Evolutionary conservation across 2,113 vertebrate species (phyloP), one percentile per base, ranked within the genome.

Genomic region (Uria lomvia): DNA sequence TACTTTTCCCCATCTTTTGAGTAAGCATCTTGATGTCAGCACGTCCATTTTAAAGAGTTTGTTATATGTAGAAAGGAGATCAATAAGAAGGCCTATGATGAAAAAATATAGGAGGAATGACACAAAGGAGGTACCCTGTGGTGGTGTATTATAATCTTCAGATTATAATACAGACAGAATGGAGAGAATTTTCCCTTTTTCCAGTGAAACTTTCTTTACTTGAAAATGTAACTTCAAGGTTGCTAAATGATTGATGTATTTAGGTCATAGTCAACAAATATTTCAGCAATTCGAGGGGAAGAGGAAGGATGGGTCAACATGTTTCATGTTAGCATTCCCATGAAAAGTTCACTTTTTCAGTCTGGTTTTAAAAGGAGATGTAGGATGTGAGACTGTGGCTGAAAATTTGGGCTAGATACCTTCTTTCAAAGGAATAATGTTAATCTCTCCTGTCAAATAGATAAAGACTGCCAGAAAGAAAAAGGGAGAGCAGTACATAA

Each of bases 251-350:
- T 65, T 89, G 84, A 89, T 49, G 29, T 42, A 67, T 91, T 83
- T 92, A 91, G 72, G 83, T 84, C 83, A 81, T 12, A 74, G 60
- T 74, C 94, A 92, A 91, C 72, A 94, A 94, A 86, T 86, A 86
- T 91, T 95, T 92, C 65, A 81, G 15, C 42, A 96, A 71, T 77
- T 96, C 34, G 88, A 78, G 59, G n/a, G 47, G 40, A 84, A 89
- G 40, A 77, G 34, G n/a, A 94, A 96, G 24, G 52, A 89, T 59
- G 24, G 91, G 45, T 88, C 89, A 95, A 68, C n/a, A 59, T 34
- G 30, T 49, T 87, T 59, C 49, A 29, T 89, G 55, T 59, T 81
- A 91, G 3, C 8, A 38, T 91, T 82, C 91, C 36, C 34, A 42
- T 27, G 23, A 42, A 85, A 85, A 68, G 16, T 68, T 95, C 29